Base-by-base conservation (phyloP, 1,140 invertebrate genomes). In the Megalopta genalis region DNA sequence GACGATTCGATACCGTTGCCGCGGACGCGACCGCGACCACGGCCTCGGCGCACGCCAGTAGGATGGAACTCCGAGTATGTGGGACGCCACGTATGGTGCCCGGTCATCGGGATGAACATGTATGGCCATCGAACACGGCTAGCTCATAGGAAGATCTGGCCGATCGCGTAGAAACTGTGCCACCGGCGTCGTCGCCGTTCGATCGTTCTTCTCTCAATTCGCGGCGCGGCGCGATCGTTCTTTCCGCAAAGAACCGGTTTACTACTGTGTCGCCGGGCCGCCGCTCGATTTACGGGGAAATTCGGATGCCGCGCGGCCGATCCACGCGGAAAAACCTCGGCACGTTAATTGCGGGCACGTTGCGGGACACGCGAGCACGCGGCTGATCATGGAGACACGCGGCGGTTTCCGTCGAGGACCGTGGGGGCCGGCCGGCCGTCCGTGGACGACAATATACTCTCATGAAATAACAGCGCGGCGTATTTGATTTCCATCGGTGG, bases 1-100 rank as follows among this genome's bases (percentile, higher is more conserved):
- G 77, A 71, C 79, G 80, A 84, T 81, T 82, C 81, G 87, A 88
- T 90, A 88, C 89, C 87, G 89, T 90, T 90, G 88, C 42, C 39
- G 18, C 72, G 65, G 70, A 12, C 49, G 6, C 49, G 49, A 88
- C 42, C 39, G 18, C 72, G 65, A 65, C 49, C 49, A 52, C 49
- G 49, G 70, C 71, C 57, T 80, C 72, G 68, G 8, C 79, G 67
- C 49, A 57, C 23, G 63, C 42, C 66, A 62, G 65, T 60, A 68
- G 71, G 63, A 83, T 63, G 78, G 70, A 67, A 78, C 67, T 71
- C 68, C 6, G 69, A 77, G 66, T 88, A 87, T 89, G 87, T 90
- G 84, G 88, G 82, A 89, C 88, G 83, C 84, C 87, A 82, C 83
- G 85, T 89, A 89, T 88, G 81, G 82, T 81, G n/a, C 37, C 75